Evolutionary conservation across 1,140 invertebrate species (phyloP).

Genomic region (Drosophila sechellia): DNA sequence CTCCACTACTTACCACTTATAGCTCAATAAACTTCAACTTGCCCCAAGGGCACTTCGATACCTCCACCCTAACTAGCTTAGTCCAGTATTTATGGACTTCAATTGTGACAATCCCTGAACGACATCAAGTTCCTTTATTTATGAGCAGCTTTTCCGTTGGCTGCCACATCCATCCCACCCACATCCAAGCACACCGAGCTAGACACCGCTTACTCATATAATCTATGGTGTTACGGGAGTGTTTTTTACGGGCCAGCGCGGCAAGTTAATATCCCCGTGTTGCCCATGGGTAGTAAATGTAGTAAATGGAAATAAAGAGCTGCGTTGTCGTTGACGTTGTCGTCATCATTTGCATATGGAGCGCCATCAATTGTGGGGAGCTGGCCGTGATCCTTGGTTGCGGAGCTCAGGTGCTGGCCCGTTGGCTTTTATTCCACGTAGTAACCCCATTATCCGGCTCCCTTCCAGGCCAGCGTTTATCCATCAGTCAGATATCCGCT

Average conservation of each 20-base stretch:
- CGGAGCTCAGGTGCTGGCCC: constrained; percentile 35
- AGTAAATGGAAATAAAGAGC: constrained; percentile 26
- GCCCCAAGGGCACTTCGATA: background rate
- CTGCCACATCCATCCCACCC: background rate
- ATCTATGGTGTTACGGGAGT: constrained; percentile 3
- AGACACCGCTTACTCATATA: constrained; percentile 24
- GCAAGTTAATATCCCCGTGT: constrained; percentile 34
- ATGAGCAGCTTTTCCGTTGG: constrained; percentile 22
- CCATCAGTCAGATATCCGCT: constrained; percentile 55
- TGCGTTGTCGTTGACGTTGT: constrained; percentile 29
- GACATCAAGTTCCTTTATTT: constrained; percentile 49
- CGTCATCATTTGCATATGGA: constrained; percentile 59
- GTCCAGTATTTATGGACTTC: constrained; percentile 23
- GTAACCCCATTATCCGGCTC: constrained; percentile 4
- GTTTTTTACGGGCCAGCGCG: constrained; percentile 20
- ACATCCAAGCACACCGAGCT: constrained; percentile 7
- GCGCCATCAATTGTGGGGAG: constrained; percentile 45
- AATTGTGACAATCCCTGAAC: constrained; percentile 10
- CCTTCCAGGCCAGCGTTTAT: constrained; percentile 1
- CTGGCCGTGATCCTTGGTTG: constrained; percentile 5
- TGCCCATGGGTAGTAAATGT: constrained; percentile 8
- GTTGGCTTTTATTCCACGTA: constrained; percentile 35
- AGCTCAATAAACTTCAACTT: background rate
- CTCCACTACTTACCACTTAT: too few relatives aligned
- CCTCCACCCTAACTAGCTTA: constrained; percentile 2